Evolutionary conservation across 2,888 invertebrate genomes (phyloP), one percentile per base, ranked within the genome.

Genomic region (Melikaiella ostensackeni): DNA sequence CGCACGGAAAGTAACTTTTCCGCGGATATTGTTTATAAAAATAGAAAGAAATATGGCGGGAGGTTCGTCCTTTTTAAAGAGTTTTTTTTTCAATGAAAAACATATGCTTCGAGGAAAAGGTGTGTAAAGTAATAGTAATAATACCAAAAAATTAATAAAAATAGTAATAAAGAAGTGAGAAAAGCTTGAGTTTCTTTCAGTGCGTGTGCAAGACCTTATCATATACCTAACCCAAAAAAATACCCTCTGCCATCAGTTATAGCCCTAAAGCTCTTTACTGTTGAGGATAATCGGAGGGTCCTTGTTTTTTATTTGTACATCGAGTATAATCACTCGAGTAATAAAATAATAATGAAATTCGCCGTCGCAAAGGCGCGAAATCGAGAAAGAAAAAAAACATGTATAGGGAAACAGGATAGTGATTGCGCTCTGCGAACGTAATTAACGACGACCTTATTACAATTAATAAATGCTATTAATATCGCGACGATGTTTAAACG

Each of bases 401-500:
- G 46, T 70, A 70, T 50, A 70, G 46, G n/a, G n/a, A 11, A 33
- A 30, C 11, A 75, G 30, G 30, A 50, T 63, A 50, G 75, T 63
- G 63, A 33, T 50, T 75, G 42, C 63, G 75, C 33, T 50, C 30
- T 21, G 33, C 70, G 70, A 70, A 70, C 50, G 70, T 70, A 55
- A 55, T 70, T 70, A 70, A 46, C 33, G 50, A 70, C 70, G 70
- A 70, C 70, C 70, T 70, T 70, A 70, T 70, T 70, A 70, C 50
- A 70, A 70, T 70, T 70, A 70, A 70, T 70, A 70, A 70, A 33
- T 70, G 50, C 50, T 70, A 70, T 55, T 70, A 55, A 55, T 70
- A 70, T 50, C 70, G 70, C 70, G 50, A 70, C 21, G 33, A 70
- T 70, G 50, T 70, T 70, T 33, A 33, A 70, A 70, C 70, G 50